Percentiles rank a stretch among this genome's conserved stretches.
phyloP scores from a whole-genome alignment of 2,113 vertebrate genomes.

The Gracilinanus agilis region DNA sequence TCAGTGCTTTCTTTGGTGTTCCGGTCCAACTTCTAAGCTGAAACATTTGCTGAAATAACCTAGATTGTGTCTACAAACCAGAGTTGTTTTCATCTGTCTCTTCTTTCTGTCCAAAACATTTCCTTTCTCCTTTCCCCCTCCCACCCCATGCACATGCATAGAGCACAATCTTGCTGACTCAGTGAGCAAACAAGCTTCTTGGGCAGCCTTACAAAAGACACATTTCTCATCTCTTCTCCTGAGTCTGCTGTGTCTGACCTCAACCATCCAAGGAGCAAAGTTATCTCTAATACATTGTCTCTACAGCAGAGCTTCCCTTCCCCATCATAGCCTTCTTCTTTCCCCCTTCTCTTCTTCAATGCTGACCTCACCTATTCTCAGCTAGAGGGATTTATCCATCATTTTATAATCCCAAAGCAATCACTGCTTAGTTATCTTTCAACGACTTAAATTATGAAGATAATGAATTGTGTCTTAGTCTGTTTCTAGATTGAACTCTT shows the following conservation, averaged over 20 bases:
- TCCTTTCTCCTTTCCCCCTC: neutral
- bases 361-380: neutral
- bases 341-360: neutral
- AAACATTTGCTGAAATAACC: neutral
- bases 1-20: neutral
- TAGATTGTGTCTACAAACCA: neutral
- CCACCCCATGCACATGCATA: neutral
- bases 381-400: neutral
- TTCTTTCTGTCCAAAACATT: constrained; percentile 1
- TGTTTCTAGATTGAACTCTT: neutral
- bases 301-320: neutral
- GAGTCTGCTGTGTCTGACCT: neutral
- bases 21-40: neutral
- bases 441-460: neutral
- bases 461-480: neutral
- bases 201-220: neutral
- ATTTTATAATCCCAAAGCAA: neutral
- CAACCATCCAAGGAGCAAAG: neutral
- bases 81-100: neutral
- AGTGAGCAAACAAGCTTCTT: neutral
- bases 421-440: neutral
- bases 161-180: neutral
- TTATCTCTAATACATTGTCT: neutral
- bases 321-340: neutral
- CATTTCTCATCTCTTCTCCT: neutral